phyloP scores from a whole-genome alignment of 2,888 invertebrate species.

The Noctua janthe region DNA sequence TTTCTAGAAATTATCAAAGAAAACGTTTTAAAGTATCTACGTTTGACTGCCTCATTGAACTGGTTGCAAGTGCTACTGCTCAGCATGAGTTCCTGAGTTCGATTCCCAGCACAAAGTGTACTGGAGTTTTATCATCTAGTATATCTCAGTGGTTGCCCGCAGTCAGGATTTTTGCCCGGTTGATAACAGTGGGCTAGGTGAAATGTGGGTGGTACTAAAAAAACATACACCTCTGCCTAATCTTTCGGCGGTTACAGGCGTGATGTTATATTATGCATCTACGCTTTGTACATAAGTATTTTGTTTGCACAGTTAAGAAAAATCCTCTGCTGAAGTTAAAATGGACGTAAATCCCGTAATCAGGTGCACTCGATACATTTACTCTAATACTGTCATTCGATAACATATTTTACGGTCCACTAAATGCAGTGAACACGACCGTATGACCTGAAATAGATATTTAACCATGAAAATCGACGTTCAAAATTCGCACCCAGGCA shows the following conservation, averaged over 20 bases:
- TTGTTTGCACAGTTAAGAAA: neutral
- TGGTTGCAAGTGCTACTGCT: neutral
- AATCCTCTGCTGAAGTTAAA: neutral
- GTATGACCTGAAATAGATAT: constrained; percentile 57
- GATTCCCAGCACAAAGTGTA: neutral
- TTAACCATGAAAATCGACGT: constrained; percentile 58
- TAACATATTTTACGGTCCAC: constrained; percentile 54
- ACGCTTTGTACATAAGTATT: neutral
- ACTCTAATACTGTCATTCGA: constrained; percentile 35
- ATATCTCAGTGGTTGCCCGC: neutral
- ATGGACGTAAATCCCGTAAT: constrained; percentile 18
- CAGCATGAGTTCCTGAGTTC: neutral
- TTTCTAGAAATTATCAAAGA: neutral
- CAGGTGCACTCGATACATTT: constrained; percentile 46
- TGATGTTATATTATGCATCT: neutral
- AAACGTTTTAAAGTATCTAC: neutral
- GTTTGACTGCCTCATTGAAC: neutral
- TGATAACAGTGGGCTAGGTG: neutral
- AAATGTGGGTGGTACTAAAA: neutral
- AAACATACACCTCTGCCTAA: neutral
- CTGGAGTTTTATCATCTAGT: neutral
- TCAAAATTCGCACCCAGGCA: constrained; percentile 67
- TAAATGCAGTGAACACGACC: constrained; percentile 51
- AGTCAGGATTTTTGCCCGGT: too few species aligned
- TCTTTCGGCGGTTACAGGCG: neutral